Evolutionary conservation across 64 coral and sea anemone genomes (phyloP), one percentile per base, ranked within the genome.

Genomic region (Actinia tenebrosa): DNA sequence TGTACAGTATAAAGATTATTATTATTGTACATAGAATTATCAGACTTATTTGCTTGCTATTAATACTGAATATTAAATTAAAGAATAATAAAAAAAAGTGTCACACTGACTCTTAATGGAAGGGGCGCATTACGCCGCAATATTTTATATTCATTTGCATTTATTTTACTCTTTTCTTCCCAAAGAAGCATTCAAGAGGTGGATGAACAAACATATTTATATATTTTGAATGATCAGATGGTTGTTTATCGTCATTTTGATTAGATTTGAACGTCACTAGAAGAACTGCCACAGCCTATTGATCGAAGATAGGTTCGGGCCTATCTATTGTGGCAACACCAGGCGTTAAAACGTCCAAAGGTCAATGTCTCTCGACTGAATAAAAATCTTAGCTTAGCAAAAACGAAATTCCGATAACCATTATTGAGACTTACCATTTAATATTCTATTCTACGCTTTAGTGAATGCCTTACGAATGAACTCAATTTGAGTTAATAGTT

Each of bases 31-130:
- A 75, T 75, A 75, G 25, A 13, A 27, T 75, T 13, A 30, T 26
- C 27, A 75, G 14, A 75, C 63, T 22, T 66, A 75, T 75, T 75
- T 75, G 22, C 69, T 75, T 75, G 69, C 23, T 75, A 7, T 37
- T 75, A 75, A 75, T 75, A 26, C 69, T 75, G 26, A 75, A 27
- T 75, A 75, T 37, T 37, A 37, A 37, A 75, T 75, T 75, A 75
- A 75, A 75, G 18, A 30, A 13, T 26, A 13, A 75, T 27, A 75
- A 75, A 42, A 72, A 72, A 42, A 42, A 37, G 30, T 75, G 47
- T 50, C 7, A 30, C 11, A 27, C 25, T 75, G 10, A 42, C 6
- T 14, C 6, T 69, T 69, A 22, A 9, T 71, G 66, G 9, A 8
- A 71, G 66, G 23, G 9, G 66, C 4, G 3, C 10, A 71, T 22